These are phyloP conservation scores for Delichon dasypus DNA, from an alignment of 2,797 vertebrate genomes.

Conservation along the genomic window DNA sequence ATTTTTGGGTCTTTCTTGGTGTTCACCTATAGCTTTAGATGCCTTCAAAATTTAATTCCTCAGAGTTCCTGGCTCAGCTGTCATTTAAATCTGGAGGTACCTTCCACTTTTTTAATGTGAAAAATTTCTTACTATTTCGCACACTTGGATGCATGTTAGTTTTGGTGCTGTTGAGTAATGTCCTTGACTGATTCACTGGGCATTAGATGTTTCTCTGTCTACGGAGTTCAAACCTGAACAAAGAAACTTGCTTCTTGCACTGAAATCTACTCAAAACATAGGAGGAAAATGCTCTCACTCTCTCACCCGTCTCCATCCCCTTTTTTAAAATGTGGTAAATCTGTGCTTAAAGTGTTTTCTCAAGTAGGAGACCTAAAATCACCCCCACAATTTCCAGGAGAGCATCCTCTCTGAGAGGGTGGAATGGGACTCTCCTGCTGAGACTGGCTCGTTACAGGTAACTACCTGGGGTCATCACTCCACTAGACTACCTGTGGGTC, in stretches of 20 bases:
- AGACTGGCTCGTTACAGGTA: not conserved
- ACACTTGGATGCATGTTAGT: not conserved
- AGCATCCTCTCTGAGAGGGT: not conserved
- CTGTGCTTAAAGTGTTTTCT: not conserved
- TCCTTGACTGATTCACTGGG: not conserved
- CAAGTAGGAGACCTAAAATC: not conserved
- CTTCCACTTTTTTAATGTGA: not conserved
- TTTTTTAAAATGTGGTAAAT: not conserved
- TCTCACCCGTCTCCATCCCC: not conserved
- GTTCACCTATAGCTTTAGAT: not conserved
- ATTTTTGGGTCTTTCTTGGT: not conserved
- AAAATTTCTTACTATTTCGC: not conserved
- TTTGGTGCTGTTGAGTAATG: not conserved
- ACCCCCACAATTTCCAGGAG: not conserved
- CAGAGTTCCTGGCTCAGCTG: not conserved
- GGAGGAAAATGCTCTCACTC: not conserved
- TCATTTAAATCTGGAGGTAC: not conserved
- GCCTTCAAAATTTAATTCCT: not conserved
- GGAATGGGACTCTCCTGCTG: not conserved
- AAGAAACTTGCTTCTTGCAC: not conserved
- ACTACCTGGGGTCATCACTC: not conserved
- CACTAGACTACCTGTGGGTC: not conserved
- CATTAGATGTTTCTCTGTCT: not conserved
- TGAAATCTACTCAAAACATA: not conserved
- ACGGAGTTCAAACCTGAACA: not conserved